These are phyloP conservation scores for Campoletis sonorensis DNA, from an alignment of 1,140 invertebrate species.

Conservation along the genomic window DNA sequence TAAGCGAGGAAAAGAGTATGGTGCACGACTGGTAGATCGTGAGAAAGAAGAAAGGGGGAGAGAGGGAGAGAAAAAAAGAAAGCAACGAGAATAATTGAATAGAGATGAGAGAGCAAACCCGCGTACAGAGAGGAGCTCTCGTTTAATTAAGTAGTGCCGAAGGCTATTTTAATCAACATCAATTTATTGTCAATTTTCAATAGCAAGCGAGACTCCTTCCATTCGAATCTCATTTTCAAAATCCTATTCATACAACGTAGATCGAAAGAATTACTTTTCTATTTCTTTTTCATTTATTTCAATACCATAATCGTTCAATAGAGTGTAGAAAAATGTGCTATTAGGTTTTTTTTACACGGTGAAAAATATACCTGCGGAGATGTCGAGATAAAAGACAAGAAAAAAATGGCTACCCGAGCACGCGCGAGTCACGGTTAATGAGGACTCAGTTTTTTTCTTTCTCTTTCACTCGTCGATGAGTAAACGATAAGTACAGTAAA, in stretches of 20 bases:
- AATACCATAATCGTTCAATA: neutral
- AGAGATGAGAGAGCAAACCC: slow-evolving; percentile 17
- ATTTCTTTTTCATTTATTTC: neutral
- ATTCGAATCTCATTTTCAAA: no score
- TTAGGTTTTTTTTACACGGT: neutral
- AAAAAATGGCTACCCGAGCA: no score
- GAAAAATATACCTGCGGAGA: no score
- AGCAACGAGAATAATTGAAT: slow-evolving; percentile 4
- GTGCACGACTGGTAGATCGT: neutral
- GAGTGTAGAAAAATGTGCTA: neutral
- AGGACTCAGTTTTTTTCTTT: no score
- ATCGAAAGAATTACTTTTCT: neutral
- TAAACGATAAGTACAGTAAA: no score
- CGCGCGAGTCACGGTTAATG: no score
- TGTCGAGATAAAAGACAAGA: no score
- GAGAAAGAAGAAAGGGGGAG: neutral
- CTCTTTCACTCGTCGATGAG: no score
- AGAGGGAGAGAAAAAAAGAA: neutral
- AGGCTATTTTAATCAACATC: slow-evolving; percentile 44
- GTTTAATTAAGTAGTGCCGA: slow-evolving; percentile 42
- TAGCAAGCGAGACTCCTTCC: neutral
- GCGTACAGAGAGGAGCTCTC: slow-evolving; percentile 26
- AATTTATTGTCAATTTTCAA: slow-evolving; percentile 34
- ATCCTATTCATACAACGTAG: neutral
- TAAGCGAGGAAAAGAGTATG: neutral